These are phyloP conservation scores for Hypomecis punctinalis DNA, from an alignment of 2,888 invertebrate species.

Conservation along the genomic window DNA sequence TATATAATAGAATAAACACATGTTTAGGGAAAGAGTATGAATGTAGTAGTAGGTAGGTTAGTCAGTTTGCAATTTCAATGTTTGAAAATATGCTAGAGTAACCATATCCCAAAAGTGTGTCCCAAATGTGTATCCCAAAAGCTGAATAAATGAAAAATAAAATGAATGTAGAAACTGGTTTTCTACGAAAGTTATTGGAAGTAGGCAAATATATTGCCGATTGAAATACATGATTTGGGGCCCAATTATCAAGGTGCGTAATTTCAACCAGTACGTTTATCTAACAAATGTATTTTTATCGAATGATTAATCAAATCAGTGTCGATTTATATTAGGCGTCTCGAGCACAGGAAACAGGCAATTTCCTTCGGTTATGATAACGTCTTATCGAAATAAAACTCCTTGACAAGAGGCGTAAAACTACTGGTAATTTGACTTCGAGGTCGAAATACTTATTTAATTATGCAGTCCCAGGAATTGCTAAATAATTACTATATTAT, in stretches of 20 bases:
- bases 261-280: conserved; percentile 21
- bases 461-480: neutral
- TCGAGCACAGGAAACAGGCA: conserved; percentile 32
- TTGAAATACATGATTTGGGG: neutral
- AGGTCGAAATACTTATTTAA: neutral
- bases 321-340: conserved; percentile 27
- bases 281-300: conserved; percentile 26
- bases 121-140: too few relatives aligned
- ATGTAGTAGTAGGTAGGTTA: too few relatives aligned
- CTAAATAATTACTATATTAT: too few relatives aligned
- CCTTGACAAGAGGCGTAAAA: neutral
- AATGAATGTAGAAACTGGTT: too few relatives aligned
- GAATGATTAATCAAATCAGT: conserved; percentile 43
- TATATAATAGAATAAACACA: too few relatives aligned
- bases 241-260: conserved; percentile 17
- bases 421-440: neutral
- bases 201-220: too few relatives aligned
- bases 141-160: too few relatives aligned
- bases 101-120: too few relatives aligned
- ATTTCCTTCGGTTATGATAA: conserved; percentile 29
- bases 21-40: too few relatives aligned
- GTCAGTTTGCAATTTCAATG: too few relatives aligned
- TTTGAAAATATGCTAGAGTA: too few relatives aligned
- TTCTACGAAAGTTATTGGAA: too few relatives aligned
- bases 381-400: conserved; percentile 26